A percentile compares a stretch with the other conserved stretches of the same genome.
These are phyloP conservation scores for Epinotia nisella DNA, from an alignment of 2,888 invertebrate genomes.

Conservation along the genomic window DNA sequence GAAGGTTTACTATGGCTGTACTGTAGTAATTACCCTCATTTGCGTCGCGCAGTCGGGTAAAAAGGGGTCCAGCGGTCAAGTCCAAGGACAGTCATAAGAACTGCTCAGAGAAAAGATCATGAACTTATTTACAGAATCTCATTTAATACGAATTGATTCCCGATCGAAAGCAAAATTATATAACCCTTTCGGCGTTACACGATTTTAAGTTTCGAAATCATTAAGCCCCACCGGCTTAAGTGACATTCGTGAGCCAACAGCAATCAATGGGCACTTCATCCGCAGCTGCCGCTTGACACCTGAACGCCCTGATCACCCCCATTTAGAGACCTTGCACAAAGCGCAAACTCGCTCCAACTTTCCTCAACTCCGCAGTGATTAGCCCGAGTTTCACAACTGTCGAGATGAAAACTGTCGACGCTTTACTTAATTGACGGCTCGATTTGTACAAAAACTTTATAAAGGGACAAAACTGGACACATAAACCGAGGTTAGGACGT, in stretches of 20 bases:
- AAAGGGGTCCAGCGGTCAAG: no score
- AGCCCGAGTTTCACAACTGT: conserved; percentile 49
- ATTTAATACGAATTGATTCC: no score
- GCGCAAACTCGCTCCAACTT: conserved; percentile 52
- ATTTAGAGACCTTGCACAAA: conserved; percentile 45
- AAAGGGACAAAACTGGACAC: conserved; percentile 8
- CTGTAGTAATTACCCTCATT: no score
- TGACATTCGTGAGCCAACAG: conserved; percentile 13
- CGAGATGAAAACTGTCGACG: conserved; percentile 50
- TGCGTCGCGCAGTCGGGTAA: no score
- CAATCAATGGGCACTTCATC: conserved; percentile 54
- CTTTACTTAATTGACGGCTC: conserved; percentile 42
- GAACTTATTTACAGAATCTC: no score
- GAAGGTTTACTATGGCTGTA: no score
- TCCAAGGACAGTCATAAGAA: no score
- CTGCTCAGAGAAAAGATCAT: no score
- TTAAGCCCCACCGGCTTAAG: conserved; percentile 13
- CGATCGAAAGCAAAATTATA: not conserved
- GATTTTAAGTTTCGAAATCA: conserved; percentile 2
- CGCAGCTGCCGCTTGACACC: conserved; percentile 56
- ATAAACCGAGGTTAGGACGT: conserved; percentile 33
- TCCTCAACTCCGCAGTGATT: conserved; percentile 52
- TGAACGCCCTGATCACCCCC: conserved; percentile 47
- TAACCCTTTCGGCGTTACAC: not conserved
- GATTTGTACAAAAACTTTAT: conserved; percentile 26